Base-by-base conservation (phyloP, 2,888 invertebrate species). In the Dryobotodes eremita region DNA sequence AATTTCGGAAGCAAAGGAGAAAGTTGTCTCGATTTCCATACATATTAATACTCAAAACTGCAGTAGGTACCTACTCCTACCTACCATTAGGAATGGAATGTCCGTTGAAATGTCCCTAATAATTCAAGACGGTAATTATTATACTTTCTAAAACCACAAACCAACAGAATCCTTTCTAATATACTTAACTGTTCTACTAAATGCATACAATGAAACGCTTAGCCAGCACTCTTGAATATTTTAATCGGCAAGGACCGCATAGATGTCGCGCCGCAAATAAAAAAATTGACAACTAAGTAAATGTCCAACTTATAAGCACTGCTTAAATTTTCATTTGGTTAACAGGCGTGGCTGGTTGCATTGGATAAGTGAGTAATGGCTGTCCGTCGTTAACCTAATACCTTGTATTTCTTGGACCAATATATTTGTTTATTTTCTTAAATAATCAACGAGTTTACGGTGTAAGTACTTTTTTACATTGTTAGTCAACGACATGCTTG, bases 281-380 rank as follows among this genome's bases (percentile, higher is more conserved):
- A 75, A 77, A 78, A 75, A 20, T 26, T 59, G 13, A 46, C 46
- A 31, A 26, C 53, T 26, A 23, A 66, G 42, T 48, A 53, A 71
- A 68, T 50, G 10, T 15, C n/a, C 26, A 62, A 59, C 36, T 42
- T 69, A 7, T 42, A 42, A 42, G 17, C 20, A 48, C 72, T 75
- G 53, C 42, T 84, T 86, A 79, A 79, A 79, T 23, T 88, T 84
- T 80, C 59, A 83, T 50, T 69, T n/a, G 46, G n/a, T 0, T 59
- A 57, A 65, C 65, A 75, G 77, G 75, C 77, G 71, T 74, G 70
- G 1, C 23, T 71, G 66, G 59, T 42, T 82, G 78, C 71, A 87
- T 65, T 72, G 10, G n/a, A 76, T 71, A 74, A 42, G 26, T 76
- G 46, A 61, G 31, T 73, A 76, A 81, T 81, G 68, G 46, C 62